phyloP scores from a whole-genome alignment of 2,797 vertebrate genomes.

The Hippocampus kuda region DNA sequence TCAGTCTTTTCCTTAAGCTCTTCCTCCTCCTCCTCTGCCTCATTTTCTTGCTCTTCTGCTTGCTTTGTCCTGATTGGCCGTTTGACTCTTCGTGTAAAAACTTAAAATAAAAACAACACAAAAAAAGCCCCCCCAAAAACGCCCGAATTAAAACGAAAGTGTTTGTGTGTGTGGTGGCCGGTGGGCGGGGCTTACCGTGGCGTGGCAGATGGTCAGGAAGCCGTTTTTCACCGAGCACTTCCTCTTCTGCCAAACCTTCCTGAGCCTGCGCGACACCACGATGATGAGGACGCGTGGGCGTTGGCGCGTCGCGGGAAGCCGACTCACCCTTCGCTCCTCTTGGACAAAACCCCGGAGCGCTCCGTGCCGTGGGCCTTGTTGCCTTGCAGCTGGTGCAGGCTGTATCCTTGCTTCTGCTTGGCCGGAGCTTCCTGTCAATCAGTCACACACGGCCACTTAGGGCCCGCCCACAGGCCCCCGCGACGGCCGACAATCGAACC shows the following conservation, averaged over 20 bases:
- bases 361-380: slow-evolving; percentile 95
- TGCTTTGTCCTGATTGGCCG: slow-evolving; percentile 46
- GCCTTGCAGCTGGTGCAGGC: slow-evolving; percentile 94
- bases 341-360: slow-evolving; percentile 77
- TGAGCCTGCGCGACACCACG: slow-evolving; percentile 66
- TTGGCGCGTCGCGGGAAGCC: neutral
- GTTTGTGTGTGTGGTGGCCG: neutral
- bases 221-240: slow-evolving; percentile 90
- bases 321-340: slow-evolving; percentile 89
- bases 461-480: neutral
- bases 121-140: slow-evolving; percentile 4
- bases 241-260: slow-evolving; percentile 98
- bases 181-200: slow-evolving; percentile 69
- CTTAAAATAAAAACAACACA: slow-evolving; percentile 42
- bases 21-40: slow-evolving; percentile 39
- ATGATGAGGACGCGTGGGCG: neutral
- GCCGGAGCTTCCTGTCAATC: slow-evolving; percentile 77
- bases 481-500: slow-evolving; percentile 48
- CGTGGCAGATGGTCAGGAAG: slow-evolving; percentile 88
- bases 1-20: slow-evolving; percentile 48
- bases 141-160: neutral
- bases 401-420: slow-evolving; percentile 82
- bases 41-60: slow-evolving; percentile 30
- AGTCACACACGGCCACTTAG: neutral
- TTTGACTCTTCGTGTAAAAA: slow-evolving; percentile 47